Percentiles rank a stretch among this genome's conserved stretches.
Conservation (phyloP, 2,888 invertebrate genomes). For the Nephrotoma appendiculata region DNA sequence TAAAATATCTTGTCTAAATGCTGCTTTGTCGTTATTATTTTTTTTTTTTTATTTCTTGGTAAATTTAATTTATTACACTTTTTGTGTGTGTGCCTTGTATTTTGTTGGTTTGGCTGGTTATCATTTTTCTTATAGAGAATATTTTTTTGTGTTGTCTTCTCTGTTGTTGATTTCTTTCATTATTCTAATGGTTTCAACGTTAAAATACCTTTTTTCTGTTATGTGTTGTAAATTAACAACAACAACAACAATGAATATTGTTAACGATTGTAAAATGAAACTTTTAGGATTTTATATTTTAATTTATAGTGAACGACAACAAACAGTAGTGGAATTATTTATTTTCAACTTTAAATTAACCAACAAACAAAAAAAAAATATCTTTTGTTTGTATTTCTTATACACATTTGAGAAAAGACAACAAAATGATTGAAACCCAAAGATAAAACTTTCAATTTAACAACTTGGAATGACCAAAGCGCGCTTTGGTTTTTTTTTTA, state of each 20-base stretch:
- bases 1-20: conserved; percentile 2
- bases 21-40: neutral
- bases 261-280: neutral
- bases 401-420: neutral
- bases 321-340: neutral
- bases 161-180: neutral
- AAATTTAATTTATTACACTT: neutral
- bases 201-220: neutral
- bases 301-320: neutral
- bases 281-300: neutral
- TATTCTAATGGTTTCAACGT: neutral
- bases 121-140: neutral
- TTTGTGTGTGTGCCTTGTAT: neutral
- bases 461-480: neutral
- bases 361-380: neutral
- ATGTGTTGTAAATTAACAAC: neutral
- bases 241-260: neutral
- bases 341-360: neutral
- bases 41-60: neutral
- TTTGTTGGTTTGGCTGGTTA: neutral
- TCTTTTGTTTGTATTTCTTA: neutral
- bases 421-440: neutral
- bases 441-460: neutral
- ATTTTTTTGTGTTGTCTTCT: neutral
- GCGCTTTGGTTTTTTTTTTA: neutral